Evolutionary conservation across 2,113 vertebrate genomes (phyloP).

Genomic region (Synchiropus splendidus): DNA sequence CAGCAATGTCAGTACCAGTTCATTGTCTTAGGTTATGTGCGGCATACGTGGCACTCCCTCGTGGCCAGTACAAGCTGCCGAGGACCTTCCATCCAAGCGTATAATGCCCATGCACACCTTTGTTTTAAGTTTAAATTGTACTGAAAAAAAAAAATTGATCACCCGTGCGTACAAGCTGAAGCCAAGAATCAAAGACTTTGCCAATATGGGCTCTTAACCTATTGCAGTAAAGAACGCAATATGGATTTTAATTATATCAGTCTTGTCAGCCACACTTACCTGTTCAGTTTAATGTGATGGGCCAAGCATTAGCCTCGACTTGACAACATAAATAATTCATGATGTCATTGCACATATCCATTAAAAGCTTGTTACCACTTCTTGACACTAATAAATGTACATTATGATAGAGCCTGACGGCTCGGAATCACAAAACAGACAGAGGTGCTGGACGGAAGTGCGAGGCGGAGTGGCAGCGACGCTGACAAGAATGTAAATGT

Average conservation of each 20-base stretch:
- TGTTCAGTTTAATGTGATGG: conserved; percentile 20
- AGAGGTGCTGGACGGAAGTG: conserved; percentile 2
- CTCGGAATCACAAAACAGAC: conserved; percentile 15
- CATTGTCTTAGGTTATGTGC: too few species aligned
- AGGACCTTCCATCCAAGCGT: too few species aligned
- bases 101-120: too few species aligned
- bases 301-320: conserved; percentile 28
- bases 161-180: too few species aligned
- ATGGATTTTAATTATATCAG: conserved; percentile 22
- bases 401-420: conserved; percentile 16
- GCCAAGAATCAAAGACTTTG: too few species aligned
- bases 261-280: conserved; percentile 28
- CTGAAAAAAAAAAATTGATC: too few species aligned
- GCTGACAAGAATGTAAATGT: conserved; percentile 12
- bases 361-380: conserved; percentile 33
- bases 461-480: conserved; percentile 10
- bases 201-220: too few species aligned
- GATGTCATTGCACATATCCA: conserved; percentile 28
- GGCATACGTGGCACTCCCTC: too few species aligned
- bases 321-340: conserved; percentile 40
- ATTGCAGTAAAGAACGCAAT: background rate
- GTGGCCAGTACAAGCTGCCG: too few species aligned
- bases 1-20: too few species aligned
- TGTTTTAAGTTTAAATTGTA: too few species aligned
- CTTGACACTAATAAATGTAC: conserved; percentile 39